These are phyloP conservation scores for Sylvilagus floridanus DNA, from an alignment of 2,797 vertebrate genomes.

Conservation along the genomic window DNA sequence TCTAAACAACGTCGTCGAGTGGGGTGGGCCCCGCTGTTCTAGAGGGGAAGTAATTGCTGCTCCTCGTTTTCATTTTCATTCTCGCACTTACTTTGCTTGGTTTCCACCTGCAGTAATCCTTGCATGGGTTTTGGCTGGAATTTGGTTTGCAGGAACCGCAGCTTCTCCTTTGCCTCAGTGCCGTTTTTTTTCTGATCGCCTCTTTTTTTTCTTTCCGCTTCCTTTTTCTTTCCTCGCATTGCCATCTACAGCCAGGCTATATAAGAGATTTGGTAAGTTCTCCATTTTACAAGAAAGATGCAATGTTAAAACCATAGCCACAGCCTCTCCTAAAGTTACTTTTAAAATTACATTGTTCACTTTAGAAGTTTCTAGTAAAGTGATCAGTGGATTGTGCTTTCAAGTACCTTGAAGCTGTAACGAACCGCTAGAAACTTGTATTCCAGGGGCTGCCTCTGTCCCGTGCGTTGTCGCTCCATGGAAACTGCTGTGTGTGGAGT, in stretches of 20 bases:
- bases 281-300: slow-evolving; percentile 75
- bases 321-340: not conserved
- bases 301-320: not conserved
- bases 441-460: slow-evolving; percentile 39
- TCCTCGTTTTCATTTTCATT: slow-evolving; percentile 76
- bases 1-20: not conserved
- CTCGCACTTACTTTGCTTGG: slow-evolving; percentile 82
- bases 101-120: slow-evolving; percentile 78
- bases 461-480: not conserved
- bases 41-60: slow-evolving; percentile 28
- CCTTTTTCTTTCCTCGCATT: slow-evolving; percentile 88
- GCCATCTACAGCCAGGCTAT: slow-evolving; percentile 97
- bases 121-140: slow-evolving; percentile 86
- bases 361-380: too few relatives aligned
- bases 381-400: slow-evolving; percentile 21
- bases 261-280: slow-evolving; percentile 99
- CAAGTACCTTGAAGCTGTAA: not conserved
- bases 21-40: not conserved
- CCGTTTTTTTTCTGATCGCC: slow-evolving; percentile 90
- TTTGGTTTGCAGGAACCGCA: slow-evolving; percentile 86
- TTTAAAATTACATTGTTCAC: too few relatives aligned
- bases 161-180: slow-evolving; percentile 88
- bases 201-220: slow-evolving; percentile 88
- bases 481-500: not conserved
- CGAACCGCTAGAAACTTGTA: slow-evolving; percentile 60